Base-by-base conservation (phyloP, 1,140 invertebrate species). In the Sitobion miscanthi region DNA sequence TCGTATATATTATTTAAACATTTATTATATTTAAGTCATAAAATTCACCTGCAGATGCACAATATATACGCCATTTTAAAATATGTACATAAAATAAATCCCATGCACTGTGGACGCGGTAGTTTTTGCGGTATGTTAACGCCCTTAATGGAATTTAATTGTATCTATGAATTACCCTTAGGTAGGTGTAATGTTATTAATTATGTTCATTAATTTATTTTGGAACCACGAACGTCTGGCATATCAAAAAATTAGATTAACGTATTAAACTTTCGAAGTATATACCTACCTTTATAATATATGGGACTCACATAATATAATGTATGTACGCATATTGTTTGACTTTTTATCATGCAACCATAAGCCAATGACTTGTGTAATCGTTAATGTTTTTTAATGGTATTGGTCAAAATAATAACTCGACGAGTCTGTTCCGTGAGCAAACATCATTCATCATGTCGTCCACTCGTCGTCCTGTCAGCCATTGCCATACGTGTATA, bases 401-500 rank as follows among this genome's bases (percentile, higher is more conserved):
- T 77, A 77, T 77, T 77, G 62, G 62, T 77, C 62, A 77, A 77
- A 77, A 77, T 77, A 77, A 77, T 77, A 77, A n/a, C 62, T 17
- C 30, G 62, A n/a, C n/a, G 30, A 77, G n/a, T 77, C 5, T 77
- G 62, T 77, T 77, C 30, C n/a, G n/a, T 4, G 1, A 77, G 62
- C n/a, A 77, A 77, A 14, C 30, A 77, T 77, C 62, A 77, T 77
- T 77, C 62, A 77, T 77, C 62, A 77, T 77, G 62, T 77, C 62
- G 30, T 77, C n/a, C 62, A n/a, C 30, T 77, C 62, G 62, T 77
- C 62, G 30, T 77, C n/a, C 62, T 77, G 62, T 77, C 62, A 77
- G 62, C 62, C 62, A 77, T 77, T 77, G 30, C 62, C 14, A n/a
- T n/a, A 77, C 62, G n/a, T 77, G n/a, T n/a, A 38, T 38, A 77